phyloP scores from a whole-genome alignment of 2,888 invertebrate genomes.

The Phortica magna region DNA sequence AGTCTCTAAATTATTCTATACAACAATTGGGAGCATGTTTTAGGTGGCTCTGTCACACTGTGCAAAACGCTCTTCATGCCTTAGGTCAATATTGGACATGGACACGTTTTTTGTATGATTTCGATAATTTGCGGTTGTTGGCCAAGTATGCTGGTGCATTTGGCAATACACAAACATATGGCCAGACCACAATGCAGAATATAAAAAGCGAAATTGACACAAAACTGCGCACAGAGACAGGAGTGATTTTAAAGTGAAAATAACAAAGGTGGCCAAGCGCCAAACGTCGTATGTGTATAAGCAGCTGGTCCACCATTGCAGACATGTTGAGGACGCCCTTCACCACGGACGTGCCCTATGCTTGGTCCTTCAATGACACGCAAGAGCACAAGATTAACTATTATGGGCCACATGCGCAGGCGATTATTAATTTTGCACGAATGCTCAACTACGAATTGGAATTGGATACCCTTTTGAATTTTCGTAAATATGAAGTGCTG shows the following conservation, averaged over 20 bases:
- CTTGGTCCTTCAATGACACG: slow-evolving; percentile 54
- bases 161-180: not conserved
- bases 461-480: slow-evolving; percentile 49
- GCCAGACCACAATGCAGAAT: not conserved
- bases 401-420: slow-evolving; percentile 60
- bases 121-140: slow-evolving; percentile 50
- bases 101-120: slow-evolving; percentile 42
- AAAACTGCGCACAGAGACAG: not conserved
- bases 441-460: slow-evolving; percentile 54
- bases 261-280: not conserved
- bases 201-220: slow-evolving; percentile 53
- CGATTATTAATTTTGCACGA: slow-evolving; percentile 58
- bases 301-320: slow-evolving; percentile 48
- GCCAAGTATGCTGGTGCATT: not conserved
- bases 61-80: slow-evolving; percentile 45
- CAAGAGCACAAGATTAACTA: not conserved
- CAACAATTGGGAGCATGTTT: not conserved
- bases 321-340: slow-evolving; percentile 53
- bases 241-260: slow-evolving; percentile 9
- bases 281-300: slow-evolving; percentile 26
- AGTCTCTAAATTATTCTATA: not conserved
- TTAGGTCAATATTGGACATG: slow-evolving; percentile 44
- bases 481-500: slow-evolving; percentile 50
- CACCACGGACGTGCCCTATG: slow-evolving; percentile 59
- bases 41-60: slow-evolving; percentile 41